Conservation (phyloP, 1,140 invertebrate species). For the Neuroterus valhalla region DNA sequence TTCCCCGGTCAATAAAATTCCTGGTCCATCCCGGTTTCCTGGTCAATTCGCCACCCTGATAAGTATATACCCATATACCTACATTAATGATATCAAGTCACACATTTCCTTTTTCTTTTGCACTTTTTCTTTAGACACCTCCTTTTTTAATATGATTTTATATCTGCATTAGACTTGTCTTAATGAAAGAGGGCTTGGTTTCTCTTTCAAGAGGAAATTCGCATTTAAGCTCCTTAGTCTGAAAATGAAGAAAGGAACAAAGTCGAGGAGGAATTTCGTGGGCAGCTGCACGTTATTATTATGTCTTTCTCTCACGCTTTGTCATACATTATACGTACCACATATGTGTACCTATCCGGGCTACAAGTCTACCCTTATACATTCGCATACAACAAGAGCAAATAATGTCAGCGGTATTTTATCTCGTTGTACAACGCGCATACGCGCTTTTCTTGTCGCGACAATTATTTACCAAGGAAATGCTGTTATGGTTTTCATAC, state of each 20-base stretch:
- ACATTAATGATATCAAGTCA: too few species aligned
- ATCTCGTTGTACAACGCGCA: conserved; percentile 25
- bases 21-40: too few species aligned
- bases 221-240: conserved; percentile 1
- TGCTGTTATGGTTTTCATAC: too few species aligned
- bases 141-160: neutral
- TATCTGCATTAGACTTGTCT: conserved; percentile 13
- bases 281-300: conserved; percentile 40
- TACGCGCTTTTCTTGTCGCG: conserved; percentile 33
- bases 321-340: conserved; percentile 37
- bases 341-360: conserved; percentile 35
- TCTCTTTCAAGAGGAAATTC: conserved; percentile 11
- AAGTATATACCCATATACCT: too few species aligned
- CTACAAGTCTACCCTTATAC: conserved; percentile 14
- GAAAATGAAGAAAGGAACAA: conserved; percentile 33
- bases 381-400: too few species aligned
- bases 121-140: too few species aligned
- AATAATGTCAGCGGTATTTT: conserved; percentile 3
- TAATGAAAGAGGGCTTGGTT: conserved; percentile 36
- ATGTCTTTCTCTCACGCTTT: conserved; percentile 51
- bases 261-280: conserved; percentile 41
- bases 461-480: neutral
- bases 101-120: too few species aligned
- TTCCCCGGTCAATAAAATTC: too few species aligned
- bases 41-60: too few species aligned